Evolutionary conservation across 1,140 invertebrate species (phyloP).

Genomic region (Cardiocondyla obscurior): DNA sequence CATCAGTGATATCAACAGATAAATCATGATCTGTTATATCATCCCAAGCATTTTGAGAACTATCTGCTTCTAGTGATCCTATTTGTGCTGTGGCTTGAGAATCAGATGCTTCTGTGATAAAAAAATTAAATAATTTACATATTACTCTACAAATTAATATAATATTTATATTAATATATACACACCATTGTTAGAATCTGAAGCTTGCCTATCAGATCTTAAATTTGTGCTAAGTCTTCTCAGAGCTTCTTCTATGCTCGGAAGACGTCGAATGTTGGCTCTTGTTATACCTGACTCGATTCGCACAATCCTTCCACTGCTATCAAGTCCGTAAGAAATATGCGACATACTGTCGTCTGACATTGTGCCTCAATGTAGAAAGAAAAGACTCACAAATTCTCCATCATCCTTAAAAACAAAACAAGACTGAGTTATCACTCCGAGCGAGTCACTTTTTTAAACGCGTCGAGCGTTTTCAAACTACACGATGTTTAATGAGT

Average conservation of each 20-base stretch:
- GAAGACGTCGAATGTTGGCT: slow-evolving; percentile 66
- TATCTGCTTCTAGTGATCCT: slow-evolving; percentile 74
- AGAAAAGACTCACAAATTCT: slow-evolving; percentile 28
- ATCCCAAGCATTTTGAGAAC: slow-evolving; percentile 72
- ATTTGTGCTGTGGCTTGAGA: slow-evolving; percentile 67
- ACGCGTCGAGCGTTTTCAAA: background rate
- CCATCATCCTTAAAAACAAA: slow-evolving; percentile 46
- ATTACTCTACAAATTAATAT: too few relatives aligned
- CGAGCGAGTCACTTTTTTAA: too few relatives aligned
- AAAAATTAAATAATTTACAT: background rate
- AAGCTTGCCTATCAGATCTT: slow-evolving; percentile 63
- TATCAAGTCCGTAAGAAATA: slow-evolving; percentile 66
- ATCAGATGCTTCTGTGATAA: slow-evolving; percentile 68
- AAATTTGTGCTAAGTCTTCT: slow-evolving; percentile 74
- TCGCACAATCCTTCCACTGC: slow-evolving; percentile 66
- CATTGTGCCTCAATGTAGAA: slow-evolving; percentile 62
- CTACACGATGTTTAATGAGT: too few relatives aligned
- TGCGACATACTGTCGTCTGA: slow-evolving; percentile 71
- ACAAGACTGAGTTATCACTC: background rate
- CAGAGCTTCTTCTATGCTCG: slow-evolving; percentile 74
- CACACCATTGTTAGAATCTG: slow-evolving; percentile 69
- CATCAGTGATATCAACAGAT: slow-evolving; percentile 79
- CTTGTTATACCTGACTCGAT: slow-evolving; percentile 67
- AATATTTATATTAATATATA: too few relatives aligned
- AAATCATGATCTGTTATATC: slow-evolving; percentile 75